Percentiles rank a stretch among this genome's conserved stretches.
Evolutionary conservation across 2,797 vertebrate genomes (phyloP).

Genomic region (Luscinia megarhynchos): DNA sequence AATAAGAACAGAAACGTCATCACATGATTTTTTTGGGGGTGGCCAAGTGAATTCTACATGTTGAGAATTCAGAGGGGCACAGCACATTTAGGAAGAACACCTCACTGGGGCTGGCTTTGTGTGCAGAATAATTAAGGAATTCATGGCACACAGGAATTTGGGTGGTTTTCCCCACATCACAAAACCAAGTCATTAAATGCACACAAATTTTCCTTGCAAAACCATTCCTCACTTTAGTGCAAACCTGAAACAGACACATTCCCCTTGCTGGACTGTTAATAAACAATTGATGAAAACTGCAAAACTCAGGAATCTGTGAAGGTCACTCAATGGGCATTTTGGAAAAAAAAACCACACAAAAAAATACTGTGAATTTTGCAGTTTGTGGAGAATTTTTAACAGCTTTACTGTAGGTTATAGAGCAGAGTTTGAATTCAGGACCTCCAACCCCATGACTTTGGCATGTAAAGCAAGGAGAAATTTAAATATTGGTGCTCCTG

Average conservation of each 20-base stretch:
- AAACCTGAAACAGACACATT: neutral
- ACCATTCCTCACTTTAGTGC: neutral
- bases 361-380: neutral
- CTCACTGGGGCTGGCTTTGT: rapidly evolving
- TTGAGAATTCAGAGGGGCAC: neutral
- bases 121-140: neutral
- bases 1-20: neutral
- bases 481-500: neutral
- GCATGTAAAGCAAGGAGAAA: neutral
- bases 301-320: neutral
- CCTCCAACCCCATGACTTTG: neutral
- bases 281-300: neutral
- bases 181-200: neutral
- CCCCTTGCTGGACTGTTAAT: neutral
- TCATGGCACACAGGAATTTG: neutral
- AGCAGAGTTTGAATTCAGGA: neutral
- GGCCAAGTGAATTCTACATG: neutral
- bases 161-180: neutral
- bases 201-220: neutral
- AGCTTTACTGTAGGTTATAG: neutral
- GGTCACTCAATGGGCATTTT: neutral
- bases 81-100: neutral
- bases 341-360: neutral
- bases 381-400: neutral
- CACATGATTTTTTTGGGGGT: neutral